Conservation (phyloP, 2,888 invertebrate genomes). For the Alviniconcha strummeri region DNA sequence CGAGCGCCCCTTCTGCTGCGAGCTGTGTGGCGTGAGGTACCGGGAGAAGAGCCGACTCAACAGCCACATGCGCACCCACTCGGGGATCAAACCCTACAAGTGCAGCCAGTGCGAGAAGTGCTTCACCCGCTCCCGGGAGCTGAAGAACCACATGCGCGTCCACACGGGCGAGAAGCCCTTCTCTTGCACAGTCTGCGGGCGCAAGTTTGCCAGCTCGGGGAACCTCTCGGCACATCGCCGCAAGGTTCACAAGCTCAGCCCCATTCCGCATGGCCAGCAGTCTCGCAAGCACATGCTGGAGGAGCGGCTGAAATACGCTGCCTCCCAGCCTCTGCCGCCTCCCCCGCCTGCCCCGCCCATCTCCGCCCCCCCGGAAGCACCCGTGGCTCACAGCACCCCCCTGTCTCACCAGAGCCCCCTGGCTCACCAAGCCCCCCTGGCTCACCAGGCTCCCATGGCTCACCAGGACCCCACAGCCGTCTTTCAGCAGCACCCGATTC, state of each 20-base stretch:
- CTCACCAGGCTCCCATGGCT: slow-evolving; percentile 19
- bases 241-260: slow-evolving; percentile 20
- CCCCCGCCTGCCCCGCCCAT: background rate
- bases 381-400: background rate
- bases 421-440: background rate
- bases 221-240: slow-evolving; percentile 23
- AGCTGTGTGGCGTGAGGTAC: slow-evolving; percentile 38
- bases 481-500: slow-evolving; percentile 9
- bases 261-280: slow-evolving; percentile 22
- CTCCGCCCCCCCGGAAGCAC: background rate
- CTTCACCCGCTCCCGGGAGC: slow-evolving; percentile 38
- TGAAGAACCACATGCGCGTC: slow-evolving; percentile 29
- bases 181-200: slow-evolving; percentile 23
- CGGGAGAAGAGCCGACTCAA: slow-evolving; percentile 40
- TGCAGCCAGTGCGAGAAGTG: slow-evolving; percentile 38
- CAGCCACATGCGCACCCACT: slow-evolving; percentile 40
- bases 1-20: slow-evolving; percentile 40
- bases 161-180: slow-evolving; percentile 28
- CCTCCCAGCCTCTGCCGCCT: background rate
- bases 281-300: slow-evolving; percentile 17
- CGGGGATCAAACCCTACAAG: slow-evolving; percentile 41
- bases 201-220: slow-evolving; percentile 20
- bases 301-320: background rate
- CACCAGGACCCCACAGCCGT: slow-evolving; percentile 1
- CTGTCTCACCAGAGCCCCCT: background rate